phyloP scores from a whole-genome alignment of 1,140 invertebrate species.

The Diprion similis region DNA sequence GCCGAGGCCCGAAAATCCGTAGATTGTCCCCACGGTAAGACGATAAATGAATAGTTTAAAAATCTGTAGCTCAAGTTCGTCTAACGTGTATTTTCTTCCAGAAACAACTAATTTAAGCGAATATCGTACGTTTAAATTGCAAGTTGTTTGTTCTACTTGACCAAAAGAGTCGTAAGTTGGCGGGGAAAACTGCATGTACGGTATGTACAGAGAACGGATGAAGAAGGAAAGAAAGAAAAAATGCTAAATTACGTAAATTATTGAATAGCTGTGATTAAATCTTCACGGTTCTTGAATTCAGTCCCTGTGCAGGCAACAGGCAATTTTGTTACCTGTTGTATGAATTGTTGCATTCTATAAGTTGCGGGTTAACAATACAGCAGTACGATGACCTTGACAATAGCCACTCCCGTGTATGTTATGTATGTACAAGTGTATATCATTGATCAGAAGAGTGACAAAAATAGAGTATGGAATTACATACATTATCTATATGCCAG shows the following conservation, averaged over 20 bases:
- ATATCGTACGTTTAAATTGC: background rate
- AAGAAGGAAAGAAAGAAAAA: background rate
- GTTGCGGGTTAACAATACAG: constrained; percentile 30
- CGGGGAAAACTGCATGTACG: background rate
- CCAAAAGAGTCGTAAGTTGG: background rate
- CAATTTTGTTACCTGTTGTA: background rate
- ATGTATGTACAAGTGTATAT: background rate
- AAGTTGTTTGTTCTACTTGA: background rate
- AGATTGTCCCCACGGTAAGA: constrained; percentile 58
- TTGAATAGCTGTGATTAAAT: background rate
- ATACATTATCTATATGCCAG: background rate
- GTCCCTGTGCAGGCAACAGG: background rate
- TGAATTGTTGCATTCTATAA: constrained; percentile 22
- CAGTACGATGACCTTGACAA: constrained; percentile 40
- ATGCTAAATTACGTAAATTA: background rate
- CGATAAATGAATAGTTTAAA: background rate
- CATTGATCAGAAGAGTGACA: background rate
- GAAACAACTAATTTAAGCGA: background rate
- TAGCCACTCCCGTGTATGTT: constrained; percentile 41
- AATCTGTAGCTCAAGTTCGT: background rate
- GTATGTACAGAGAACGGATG: no score
- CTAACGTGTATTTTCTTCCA: no score
- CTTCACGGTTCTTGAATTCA: constrained; percentile 7
- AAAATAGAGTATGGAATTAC: constrained; percentile 4
- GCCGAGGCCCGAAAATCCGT: constrained; percentile 58